Base-by-base conservation (phyloP, 2,888 invertebrate species). In the Cantharis rufa region DNA sequence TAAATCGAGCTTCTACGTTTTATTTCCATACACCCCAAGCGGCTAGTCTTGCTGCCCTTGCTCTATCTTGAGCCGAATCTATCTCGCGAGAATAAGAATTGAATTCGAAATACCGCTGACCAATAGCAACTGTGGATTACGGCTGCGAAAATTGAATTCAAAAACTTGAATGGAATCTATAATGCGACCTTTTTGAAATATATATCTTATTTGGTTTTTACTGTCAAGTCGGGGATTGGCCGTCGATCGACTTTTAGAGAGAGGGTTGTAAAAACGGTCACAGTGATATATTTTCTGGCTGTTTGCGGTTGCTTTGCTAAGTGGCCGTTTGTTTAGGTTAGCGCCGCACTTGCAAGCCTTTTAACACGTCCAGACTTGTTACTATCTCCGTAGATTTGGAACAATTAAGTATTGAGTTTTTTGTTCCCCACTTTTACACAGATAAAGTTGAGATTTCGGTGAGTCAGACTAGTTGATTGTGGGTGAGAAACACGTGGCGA, bases 81-180 rank as follows among this genome's bases (percentile, higher is more conserved):
- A 87, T 88, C 88, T 88, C 87, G 78, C 78, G 85, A 87, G 87
- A 86, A 87, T 86, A 87, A 86, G 86, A 88, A 88, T 88, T 88
- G 88, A 88, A 88, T 88, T 87, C 86, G 86, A 86, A 87, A 88
- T 87, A 87, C 85, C 85, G 85, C 87, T 88, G 88, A 88, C 88
- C 88, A 88, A 88, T 88, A 86, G 85, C 87, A 84, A 86, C 84
- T 86, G 87, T 86, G 86, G 87, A 86, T 87, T 87, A 87, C 87
- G 87, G 86, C 85, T 84, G 84, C 87, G 88, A 88, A 88, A 88
- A 88, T 88, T 88, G 88, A 88, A 88, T 88, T 88, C 88, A 88
- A 88, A 88, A 88, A 88, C 88, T 88, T 86, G 88, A 83, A 86
- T 86, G 83, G 88, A 88, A 88, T 88, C 87, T 87, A 87, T 88